Evolutionary conservation across 2,797 vertebrate genomes (phyloP).

Genomic region (Siniperca scherzeri): DNA sequence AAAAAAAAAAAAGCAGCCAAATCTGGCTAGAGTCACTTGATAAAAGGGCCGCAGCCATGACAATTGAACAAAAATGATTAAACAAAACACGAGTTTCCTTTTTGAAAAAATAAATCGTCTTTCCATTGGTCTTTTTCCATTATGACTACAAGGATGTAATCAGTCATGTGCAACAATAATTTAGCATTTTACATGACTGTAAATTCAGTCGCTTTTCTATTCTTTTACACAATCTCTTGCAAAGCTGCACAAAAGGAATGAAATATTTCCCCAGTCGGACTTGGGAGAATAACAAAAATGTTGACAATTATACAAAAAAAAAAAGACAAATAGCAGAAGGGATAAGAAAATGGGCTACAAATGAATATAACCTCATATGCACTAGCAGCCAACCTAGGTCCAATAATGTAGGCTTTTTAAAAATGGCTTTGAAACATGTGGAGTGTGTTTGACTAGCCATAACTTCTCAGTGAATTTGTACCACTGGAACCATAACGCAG

Average conservation of each 20-base stretch:
- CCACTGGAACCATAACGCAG: conserved; percentile 30
- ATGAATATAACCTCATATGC: conserved; percentile 49
- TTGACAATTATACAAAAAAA: conserved; percentile 38
- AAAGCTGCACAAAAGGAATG: conserved; percentile 78
- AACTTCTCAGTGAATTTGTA: conserved; percentile 24
- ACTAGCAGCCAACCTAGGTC: conserved; percentile 69
- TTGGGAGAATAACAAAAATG: conserved; percentile 59
- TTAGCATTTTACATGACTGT: conserved; percentile 72
- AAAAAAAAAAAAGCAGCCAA: conserved; percentile 36
- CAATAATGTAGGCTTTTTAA: conserved; percentile 49
- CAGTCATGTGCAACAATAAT: conserved; percentile 78
- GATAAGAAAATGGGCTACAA: conserved; percentile 28
- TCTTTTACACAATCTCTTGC: conserved; percentile 65
- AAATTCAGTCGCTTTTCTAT: conserved; percentile 60
- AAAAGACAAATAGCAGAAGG: conserved; percentile 34
- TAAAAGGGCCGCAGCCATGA: conserved; percentile 49
- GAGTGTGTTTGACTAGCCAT: conserved; percentile 52
- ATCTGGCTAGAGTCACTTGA: conserved; percentile 51
- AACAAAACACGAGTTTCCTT: conserved; percentile 42
- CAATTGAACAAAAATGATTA: conserved; percentile 29
- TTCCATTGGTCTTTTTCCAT: conserved; percentile 41
- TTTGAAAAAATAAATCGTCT: conserved; percentile 55
- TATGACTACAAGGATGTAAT: conserved; percentile 66
- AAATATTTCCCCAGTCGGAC: conserved; percentile 49
- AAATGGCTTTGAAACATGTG: conserved; percentile 63